phyloP scores from a whole-genome alignment of 64 coral and sea anemone species.

The Montipora efflorescens region DNA sequence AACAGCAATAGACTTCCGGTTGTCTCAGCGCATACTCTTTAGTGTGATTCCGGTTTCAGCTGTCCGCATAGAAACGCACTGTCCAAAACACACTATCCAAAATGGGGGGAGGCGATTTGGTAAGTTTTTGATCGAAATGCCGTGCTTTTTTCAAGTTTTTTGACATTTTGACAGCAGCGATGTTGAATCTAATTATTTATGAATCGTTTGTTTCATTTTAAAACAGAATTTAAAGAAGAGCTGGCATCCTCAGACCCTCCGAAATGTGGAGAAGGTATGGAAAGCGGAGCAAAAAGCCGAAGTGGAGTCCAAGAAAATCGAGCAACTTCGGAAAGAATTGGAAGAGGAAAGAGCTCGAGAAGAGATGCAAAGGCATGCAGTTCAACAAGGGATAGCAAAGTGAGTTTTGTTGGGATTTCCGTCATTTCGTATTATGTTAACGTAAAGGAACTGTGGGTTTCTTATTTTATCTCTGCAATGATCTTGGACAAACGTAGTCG shows the following conservation, averaged over 20 bases:
- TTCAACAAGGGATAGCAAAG: constrained; percentile 95
- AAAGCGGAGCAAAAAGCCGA: constrained; percentile 98
- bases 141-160: neutral
- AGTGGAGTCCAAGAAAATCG: constrained; percentile 97
- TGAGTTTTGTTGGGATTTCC: neutral
- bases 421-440: neutral
- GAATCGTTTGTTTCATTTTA: constrained; percentile 17
- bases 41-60: neutral
- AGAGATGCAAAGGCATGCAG: constrained; percentile 97
- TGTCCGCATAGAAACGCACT: neutral
- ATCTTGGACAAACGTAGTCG: too few species aligned
- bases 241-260: constrained; percentile 98
- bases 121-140: constrained; percentile 47
- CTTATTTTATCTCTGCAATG: too few species aligned
- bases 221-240: constrained; percentile 99
- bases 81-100: neutral
- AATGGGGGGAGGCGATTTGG: constrained; percentile 97
- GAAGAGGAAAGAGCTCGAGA: constrained; percentile 95
- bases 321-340: constrained; percentile 91
- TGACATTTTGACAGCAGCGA: neutral
- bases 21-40: neutral
- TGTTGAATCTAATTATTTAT: neutral
- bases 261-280: constrained; percentile 99
- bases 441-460: too few species aligned
- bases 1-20: neutral